Base-by-base conservation (phyloP, 1,140 invertebrate species). In the Agraylea sexmaculata region DNA sequence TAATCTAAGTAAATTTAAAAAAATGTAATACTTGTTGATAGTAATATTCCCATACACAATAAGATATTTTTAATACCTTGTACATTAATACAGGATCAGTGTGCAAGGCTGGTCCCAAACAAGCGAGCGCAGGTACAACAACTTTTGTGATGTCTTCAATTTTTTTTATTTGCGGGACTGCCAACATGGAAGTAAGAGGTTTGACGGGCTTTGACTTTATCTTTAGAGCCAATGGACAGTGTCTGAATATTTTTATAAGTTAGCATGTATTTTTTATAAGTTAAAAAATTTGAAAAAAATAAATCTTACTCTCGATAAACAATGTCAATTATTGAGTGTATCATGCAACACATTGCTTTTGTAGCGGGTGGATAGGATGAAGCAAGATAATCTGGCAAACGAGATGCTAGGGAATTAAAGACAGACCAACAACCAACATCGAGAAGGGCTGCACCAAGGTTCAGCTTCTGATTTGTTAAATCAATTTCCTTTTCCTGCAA, bases 391-490 rank as follows among this genome's bases (percentile, higher is more conserved):
- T 87, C 80, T 2, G 93, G 93, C 40, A 96, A 69, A 37, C 78
- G 71, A 40, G 78, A 77, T 15, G 90, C 79, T 23, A 98, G 67
- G 34, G 71, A 69, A 38, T 78, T 68, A 6, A 87, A 89, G 53
- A 84, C 82, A 8, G 79, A 72, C 92, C 92, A 97, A 50, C 88
- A 87, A 13, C 87, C 92, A 45, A 96, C 75, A 50, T 78, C 74
- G 3, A 97, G 57, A 3, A 97, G 59, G 1, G 89, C 89, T 59
- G 93, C 85, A 56, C 86, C 84, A 4, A 99, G 64, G 25, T 87
- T 83, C 51, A 97, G 77, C 60, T 98, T 97, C 63, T 98, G 93
- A 68, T 99, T 97, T 40, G 62, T 70, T 55, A 71, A 65, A 55
- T 81, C 81, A 13, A 32, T 31, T 19, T 43, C 25, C 15, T 5